Base-by-base conservation (phyloP, 1,140 invertebrate genomes). In the Dysdera silvatica region DNA sequence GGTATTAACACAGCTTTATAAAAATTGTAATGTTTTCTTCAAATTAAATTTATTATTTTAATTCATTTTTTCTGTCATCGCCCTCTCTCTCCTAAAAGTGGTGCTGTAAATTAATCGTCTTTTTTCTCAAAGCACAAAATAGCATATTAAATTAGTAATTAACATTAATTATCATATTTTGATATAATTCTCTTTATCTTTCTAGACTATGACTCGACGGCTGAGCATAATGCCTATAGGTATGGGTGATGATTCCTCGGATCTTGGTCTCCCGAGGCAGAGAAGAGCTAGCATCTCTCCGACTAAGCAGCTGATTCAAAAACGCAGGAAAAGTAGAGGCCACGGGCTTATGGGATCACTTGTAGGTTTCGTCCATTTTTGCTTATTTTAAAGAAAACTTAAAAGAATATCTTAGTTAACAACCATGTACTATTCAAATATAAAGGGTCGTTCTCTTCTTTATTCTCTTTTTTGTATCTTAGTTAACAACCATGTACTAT, bases 191-290 rank as follows among this genome's bases (percentile, higher is more conserved):
- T 47, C 10, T 2, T 47, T 1, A 1, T 31, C 10, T 51, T 43
- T 55, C 5, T 28, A 62, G 60, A 62, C 43, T 18, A 45, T 62
- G 31, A 48, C 26, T 31, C 18, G 60, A 14, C 18, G 60, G 10
- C 52, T 62, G 1, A 62, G 60, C 24, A 55, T 62, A 7, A 53
- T 45, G 20, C 60, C 60, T 16, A n/a, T n/a, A n/a, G 60, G 60
- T 6, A 29, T 62, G 41, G 29, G 23, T 5, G 24, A 55, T 1
- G 51, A n/a, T 4, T 51, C 54, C 12, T 37, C 51, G 3, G 59
- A 40, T 18, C 52, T 32, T 12, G 31, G n/a, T n/a, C n/a, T 32
- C 1, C 14, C 45, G 2, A 48, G 26, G n/a, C 16, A 55, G 16
- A 28, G 60, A 14, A 29, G 60, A 23, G 51, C 60, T 14, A 62